These are phyloP conservation scores for Xerus rutilus DNA, from an alignment of 2,797 vertebrate species.

Conservation along the genomic window DNA sequence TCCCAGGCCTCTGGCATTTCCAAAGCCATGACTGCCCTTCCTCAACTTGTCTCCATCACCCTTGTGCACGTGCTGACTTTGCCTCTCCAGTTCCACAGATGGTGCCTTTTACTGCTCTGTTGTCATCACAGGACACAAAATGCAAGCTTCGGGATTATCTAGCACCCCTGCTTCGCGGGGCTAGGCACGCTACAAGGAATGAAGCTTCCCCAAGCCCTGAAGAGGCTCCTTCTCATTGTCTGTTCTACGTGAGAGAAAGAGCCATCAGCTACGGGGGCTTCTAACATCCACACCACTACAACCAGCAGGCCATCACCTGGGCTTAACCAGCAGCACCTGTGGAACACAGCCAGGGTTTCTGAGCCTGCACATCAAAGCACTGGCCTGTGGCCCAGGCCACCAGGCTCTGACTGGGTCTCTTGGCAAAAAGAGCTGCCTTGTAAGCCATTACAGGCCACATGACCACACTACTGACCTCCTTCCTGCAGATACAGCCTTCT, in stretches of 20 bases:
- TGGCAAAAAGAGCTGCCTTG: slow-evolving; percentile 76
- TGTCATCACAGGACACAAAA: slow-evolving; percentile 47
- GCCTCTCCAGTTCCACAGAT: slow-evolving; percentile 22
- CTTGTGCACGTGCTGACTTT: slow-evolving; percentile 33
- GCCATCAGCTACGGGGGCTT: slow-evolving; percentile 16
- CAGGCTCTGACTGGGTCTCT: slow-evolving; percentile 59
- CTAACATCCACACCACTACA: slow-evolving; percentile 49
- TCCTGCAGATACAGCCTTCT: not conserved
- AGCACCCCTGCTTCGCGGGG: not conserved
- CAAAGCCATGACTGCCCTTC: slow-evolving; percentile 53
- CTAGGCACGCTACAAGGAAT: not conserved
- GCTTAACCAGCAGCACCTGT: slow-evolving; percentile 82
- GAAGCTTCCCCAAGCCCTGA: not conserved
- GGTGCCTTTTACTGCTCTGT: slow-evolving; percentile 59
- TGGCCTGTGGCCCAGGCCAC: slow-evolving; percentile 61
- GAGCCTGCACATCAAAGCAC: slow-evolving; percentile 50
- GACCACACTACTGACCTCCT: not conserved
- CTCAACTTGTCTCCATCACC: slow-evolving; percentile 69
- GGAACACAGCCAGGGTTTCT: not conserved
- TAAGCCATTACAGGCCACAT: not conserved
- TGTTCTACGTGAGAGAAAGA: slow-evolving; percentile 41
- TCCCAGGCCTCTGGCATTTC: slow-evolving; percentile 67
- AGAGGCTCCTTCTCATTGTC: not conserved
- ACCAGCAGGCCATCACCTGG: slow-evolving; percentile 72
- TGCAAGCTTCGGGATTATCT: slow-evolving; percentile 55